A percentile compares a stretch with the other conserved stretches of the same genome.
phyloP scores from a whole-genome alignment of 2,888 invertebrate species.

The Leistus spinibarbis region DNA sequence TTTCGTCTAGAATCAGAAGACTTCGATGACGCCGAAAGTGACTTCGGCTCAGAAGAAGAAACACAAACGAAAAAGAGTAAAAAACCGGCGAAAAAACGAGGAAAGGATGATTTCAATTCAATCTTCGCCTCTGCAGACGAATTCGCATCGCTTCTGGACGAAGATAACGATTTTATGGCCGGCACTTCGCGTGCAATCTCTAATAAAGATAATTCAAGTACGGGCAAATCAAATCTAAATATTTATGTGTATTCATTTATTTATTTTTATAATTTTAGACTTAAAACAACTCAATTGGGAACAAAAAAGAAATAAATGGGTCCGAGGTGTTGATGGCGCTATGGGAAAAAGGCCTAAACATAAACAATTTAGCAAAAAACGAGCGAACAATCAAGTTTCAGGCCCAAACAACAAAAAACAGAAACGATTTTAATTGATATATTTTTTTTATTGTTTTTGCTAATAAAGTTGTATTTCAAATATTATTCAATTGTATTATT shows the following conservation, averaged over 20 bases:
- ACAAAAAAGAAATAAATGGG: constrained; percentile 69
- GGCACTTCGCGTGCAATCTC: constrained; percentile 73
- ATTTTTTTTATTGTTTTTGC: neutral
- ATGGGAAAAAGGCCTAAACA: constrained; percentile 43
- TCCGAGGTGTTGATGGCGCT: constrained; percentile 62
- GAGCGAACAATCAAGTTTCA: constrained; percentile 27
- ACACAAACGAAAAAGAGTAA: constrained; percentile 42
- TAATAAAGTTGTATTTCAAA: neutral
- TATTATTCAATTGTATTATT: too few species aligned
- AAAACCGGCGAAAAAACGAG: constrained; percentile 46
- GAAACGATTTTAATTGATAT: constrained; percentile 16
- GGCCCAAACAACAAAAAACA: constrained; percentile 32
- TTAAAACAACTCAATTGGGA: constrained; percentile 84
- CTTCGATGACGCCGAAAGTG: constrained; percentile 45
- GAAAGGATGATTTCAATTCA: constrained; percentile 61
- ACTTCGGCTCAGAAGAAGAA: constrained; percentile 51
- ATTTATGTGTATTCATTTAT: neutral
- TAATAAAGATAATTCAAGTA: constrained; percentile 78
- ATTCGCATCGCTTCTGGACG: constrained; percentile 86
- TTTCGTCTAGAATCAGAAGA: constrained; percentile 45
- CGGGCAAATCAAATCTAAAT: constrained; percentile 31
- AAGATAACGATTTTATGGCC: constrained; percentile 60
- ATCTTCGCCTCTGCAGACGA: constrained; percentile 87
- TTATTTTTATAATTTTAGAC: constrained; percentile 50
- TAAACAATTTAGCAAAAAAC: constrained; percentile 26